phyloP scores from a whole-genome alignment of 2,888 invertebrate genomes.

The Standfussiana lucernea region DNA sequence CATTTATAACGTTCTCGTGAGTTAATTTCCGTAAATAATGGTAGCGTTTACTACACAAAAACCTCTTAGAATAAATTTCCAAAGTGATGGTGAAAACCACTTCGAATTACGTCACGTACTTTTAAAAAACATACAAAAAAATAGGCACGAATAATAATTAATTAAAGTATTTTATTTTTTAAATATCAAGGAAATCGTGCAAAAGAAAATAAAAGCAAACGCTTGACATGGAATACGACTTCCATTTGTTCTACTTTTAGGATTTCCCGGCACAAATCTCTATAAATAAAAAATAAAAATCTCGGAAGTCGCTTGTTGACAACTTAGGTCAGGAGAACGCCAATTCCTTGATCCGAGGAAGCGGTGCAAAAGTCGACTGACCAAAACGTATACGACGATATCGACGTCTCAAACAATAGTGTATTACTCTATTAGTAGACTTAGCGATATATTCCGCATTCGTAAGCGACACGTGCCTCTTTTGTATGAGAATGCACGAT shows the following conservation, averaged over 20 bases:
- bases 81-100: not conserved
- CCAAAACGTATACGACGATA: not conserved
- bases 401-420: constrained; percentile 10
- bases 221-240: not conserved
- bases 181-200: not conserved
- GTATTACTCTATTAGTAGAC: constrained; percentile 18
- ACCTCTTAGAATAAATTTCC: not conserved
- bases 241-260: not conserved
- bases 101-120: not conserved
- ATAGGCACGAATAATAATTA: too few species aligned
- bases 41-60: too few species aligned
- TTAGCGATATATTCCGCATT: constrained; percentile 30
- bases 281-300: not conserved
- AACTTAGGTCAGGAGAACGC: not conserved
- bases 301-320: too few species aligned
- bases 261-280: not conserved
- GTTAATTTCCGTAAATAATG: too few species aligned
- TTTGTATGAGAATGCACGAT: constrained; percentile 29
- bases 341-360: not conserved
- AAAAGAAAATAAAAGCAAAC: not conserved
- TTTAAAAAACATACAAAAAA: not conserved
- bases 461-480: constrained; percentile 37
- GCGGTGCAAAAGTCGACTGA: too few species aligned
- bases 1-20: too few species aligned
- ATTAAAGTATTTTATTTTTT: too few species aligned